phyloP scores from a whole-genome alignment of 1,140 invertebrate species.

The Drosophila takahashii region DNA sequence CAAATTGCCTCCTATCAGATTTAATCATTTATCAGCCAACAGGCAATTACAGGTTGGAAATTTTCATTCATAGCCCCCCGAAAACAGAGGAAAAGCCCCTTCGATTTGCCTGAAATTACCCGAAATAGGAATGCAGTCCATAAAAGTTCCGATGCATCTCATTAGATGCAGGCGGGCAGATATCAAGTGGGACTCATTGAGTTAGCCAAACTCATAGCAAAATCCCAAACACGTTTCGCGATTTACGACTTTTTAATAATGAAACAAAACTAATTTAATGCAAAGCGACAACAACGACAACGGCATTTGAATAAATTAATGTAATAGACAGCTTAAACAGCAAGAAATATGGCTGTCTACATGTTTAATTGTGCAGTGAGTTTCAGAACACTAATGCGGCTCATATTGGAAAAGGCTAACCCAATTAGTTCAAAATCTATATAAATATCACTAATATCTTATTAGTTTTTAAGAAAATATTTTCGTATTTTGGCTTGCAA shows the following conservation, averaged over 20 bases:
- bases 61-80: conserved; percentile 19
- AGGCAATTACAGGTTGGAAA: conserved; percentile 37
- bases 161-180: conserved; percentile 6
- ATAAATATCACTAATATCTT: too few relatives aligned
- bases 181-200: conserved; percentile 22
- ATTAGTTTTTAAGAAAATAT: too few relatives aligned
- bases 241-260: conserved; percentile 71
- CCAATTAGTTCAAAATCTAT: too few relatives aligned
- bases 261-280: conserved; percentile 72
- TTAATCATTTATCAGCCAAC: conserved; percentile 54
- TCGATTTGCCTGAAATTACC: conserved; percentile 18
- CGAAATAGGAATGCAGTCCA: conserved; percentile 30
- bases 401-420: neutral
- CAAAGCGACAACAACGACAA: conserved; percentile 66
- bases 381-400: conserved; percentile 5
- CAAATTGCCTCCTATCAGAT: conserved; percentile 32
- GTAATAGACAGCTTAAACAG: conserved; percentile 75
- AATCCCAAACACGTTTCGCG: conserved; percentile 67
- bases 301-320: conserved; percentile 81
- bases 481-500: too few relatives aligned
- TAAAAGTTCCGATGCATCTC: conserved; percentile 18
- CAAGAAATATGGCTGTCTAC: conserved; percentile 39
- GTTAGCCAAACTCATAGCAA: conserved; percentile 42
- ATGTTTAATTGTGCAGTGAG: conserved; percentile 24
- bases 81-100: neutral